Evolutionary conservation across 1,140 invertebrate genomes (phyloP), one percentile per base, ranked within the genome.

Genomic region (Drosophila subobscura): DNA sequence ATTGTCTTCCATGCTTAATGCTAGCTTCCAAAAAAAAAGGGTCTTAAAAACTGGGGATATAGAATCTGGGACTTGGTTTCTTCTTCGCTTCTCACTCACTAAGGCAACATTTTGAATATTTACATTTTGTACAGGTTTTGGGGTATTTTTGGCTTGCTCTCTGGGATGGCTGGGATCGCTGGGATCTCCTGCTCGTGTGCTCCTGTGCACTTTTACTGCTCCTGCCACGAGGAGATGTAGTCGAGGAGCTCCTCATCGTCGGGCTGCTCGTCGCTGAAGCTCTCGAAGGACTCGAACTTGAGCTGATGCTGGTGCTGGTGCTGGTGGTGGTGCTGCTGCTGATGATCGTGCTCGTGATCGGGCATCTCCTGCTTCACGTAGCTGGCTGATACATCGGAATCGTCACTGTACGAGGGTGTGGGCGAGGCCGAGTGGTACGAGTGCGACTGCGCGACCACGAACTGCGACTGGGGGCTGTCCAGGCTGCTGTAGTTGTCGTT

Each of bases 231-330:
- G 16, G 95, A 95, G 81, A 97, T 96, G 66, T 96, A 96, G 84
- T 98, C 97, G 33, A 98, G 93, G 1, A 98, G 93, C 80, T 98
- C 97, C 91, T 98, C 97, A 91, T 98, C 97, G 90, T 97, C 97
- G 14, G 96, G 95, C 86, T 96, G 97, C 92, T 97, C 95, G 0
- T 96, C 83, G 59, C 96, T 95, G 88, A 96, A 96, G 84, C 94
- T 95, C 76, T 96, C 95, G 84, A 95, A 95, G 61, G 93, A 92
- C 55, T 95, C 94, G n/a, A 93, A 93, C 71, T 94, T 93, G 65
- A 92, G 91, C 51, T 37, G 33, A 1, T 37, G 33, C 33, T 33
- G 29, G 3, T 10, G 27, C 14, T 54, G 52, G 70, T 29, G 92
- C 79, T 53, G 92, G 84, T 7, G 89, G 89, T 75, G 76, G 1